phyloP scores from a whole-genome alignment of 2,113 vertebrate genomes.

The Deroptyus accipitrinus region DNA sequence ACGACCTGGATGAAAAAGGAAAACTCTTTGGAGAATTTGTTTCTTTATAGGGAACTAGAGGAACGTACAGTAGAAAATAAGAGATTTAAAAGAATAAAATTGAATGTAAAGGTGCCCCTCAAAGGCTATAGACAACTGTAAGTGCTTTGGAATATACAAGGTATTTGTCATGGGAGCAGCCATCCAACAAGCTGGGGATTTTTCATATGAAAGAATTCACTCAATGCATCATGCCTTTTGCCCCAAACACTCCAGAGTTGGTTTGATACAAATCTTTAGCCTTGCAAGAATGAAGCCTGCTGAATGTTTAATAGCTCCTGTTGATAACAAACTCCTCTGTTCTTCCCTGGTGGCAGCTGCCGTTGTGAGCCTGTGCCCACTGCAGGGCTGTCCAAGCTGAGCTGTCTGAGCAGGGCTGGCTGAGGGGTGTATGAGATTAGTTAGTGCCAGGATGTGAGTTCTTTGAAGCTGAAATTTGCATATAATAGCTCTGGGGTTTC shows the following conservation, averaged over 20 bases:
- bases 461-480: neutral
- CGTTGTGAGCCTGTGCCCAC: neutral
- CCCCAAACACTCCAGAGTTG: neutral
- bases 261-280: neutral
- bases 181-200: neutral
- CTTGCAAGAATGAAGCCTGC: neutral
- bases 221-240: neutral
- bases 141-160: neutral
- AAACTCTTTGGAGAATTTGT: neutral
- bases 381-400: neutral
- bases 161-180: neutral
- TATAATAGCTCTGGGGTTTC: neutral
- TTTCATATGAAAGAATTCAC: neutral
- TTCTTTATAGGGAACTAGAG: neutral
- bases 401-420: neutral
- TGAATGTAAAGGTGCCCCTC: neutral
- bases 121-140: neutral
- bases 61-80: neutral
- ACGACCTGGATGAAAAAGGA: neutral
- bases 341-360: neutral
- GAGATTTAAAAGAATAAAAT: neutral
- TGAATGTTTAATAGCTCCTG: neutral
- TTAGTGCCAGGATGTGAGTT: neutral
- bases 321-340: neutral
- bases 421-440: accelerated